Conservation (phyloP, 2,113 vertebrate species). For the Varanus komodoensis region DNA sequence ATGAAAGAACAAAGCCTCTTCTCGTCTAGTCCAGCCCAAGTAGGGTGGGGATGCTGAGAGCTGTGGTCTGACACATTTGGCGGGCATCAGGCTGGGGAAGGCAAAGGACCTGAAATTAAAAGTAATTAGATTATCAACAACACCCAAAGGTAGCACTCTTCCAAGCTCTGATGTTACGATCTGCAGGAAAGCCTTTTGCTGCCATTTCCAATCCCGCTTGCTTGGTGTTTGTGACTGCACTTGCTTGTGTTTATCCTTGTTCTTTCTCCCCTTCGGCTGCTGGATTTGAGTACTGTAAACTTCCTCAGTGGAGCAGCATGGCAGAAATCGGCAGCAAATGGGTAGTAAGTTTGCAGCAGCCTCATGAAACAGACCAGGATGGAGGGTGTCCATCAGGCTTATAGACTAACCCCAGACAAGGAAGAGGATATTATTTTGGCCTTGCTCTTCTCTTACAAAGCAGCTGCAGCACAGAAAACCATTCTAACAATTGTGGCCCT, state of each 20-base stretch:
- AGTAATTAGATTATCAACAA: too few relatives aligned
- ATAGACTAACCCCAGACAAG: not conserved
- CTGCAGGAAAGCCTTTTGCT: not conserved
- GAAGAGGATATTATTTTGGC: not conserved
- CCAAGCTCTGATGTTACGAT: not conserved
- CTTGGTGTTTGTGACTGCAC: not conserved
- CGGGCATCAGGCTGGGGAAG: too few relatives aligned
- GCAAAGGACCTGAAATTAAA: too few relatives aligned
- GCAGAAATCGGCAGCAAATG: not conserved
- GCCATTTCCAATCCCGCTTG: not conserved
- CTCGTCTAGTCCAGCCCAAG: too few relatives aligned
- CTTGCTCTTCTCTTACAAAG: not conserved
- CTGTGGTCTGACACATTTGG: too few relatives aligned
- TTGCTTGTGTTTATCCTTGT: not conserved
- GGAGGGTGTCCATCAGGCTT: not conserved
- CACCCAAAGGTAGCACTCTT: not conserved
- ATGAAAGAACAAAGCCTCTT: too few relatives aligned
- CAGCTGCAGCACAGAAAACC: accelerated
- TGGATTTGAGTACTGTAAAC: not conserved
- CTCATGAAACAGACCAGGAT: not conserved
- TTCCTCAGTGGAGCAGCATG: too few relatives aligned
- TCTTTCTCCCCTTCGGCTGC: not conserved
- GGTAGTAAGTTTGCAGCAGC: not conserved
- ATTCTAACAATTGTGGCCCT: accelerated
- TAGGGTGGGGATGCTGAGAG: too few relatives aligned